Evolutionary conservation across 2,797 vertebrate species (phyloP).

Genomic region (Rousettus madagascariensis): DNA sequence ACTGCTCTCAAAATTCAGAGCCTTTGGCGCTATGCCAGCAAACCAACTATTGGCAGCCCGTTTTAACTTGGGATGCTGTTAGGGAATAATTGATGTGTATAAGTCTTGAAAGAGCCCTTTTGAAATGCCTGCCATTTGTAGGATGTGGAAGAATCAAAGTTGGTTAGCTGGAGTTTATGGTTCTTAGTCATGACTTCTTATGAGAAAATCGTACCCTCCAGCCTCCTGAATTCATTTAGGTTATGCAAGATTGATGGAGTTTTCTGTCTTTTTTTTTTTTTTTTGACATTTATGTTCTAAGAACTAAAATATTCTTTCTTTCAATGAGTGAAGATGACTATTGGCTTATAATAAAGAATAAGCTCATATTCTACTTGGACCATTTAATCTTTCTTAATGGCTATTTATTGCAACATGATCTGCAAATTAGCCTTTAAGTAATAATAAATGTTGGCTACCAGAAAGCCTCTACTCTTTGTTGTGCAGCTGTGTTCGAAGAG

Average conservation of each 20-base stretch:
- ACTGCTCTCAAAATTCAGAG: constrained; percentile 66
- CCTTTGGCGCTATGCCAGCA: constrained; percentile 71
- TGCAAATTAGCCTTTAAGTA: constrained; percentile 81
- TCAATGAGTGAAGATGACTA: constrained; percentile 40
- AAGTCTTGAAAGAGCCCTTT: constrained; percentile 69
- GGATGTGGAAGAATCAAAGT: constrained; percentile 31
- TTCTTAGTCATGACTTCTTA: constrained; percentile 38
- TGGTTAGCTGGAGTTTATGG: constrained; percentile 44
- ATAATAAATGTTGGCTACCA: constrained; percentile 48
- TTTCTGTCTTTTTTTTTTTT: not conserved
- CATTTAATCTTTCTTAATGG: constrained; percentile 82
- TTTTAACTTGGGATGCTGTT: constrained; percentile 61
- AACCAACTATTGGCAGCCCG: constrained; percentile 52
- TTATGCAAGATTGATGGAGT: not conserved
- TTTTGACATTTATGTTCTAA: constrained; percentile 33
- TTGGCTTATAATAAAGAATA: constrained; percentile 46
- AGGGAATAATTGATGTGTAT: constrained; percentile 75
- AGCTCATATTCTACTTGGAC: constrained; percentile 71
- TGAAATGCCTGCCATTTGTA: constrained; percentile 69
- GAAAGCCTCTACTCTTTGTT: constrained; percentile 16
- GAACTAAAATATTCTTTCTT: constrained; percentile 40
- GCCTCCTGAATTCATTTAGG: not conserved
- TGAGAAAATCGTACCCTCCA: constrained; percentile 16
- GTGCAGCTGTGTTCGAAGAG: constrained; percentile 7
- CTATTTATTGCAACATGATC: constrained; percentile 82